Conservation (phyloP, 2,888 invertebrate genomes). For the Drosophila longiperda region DNA sequence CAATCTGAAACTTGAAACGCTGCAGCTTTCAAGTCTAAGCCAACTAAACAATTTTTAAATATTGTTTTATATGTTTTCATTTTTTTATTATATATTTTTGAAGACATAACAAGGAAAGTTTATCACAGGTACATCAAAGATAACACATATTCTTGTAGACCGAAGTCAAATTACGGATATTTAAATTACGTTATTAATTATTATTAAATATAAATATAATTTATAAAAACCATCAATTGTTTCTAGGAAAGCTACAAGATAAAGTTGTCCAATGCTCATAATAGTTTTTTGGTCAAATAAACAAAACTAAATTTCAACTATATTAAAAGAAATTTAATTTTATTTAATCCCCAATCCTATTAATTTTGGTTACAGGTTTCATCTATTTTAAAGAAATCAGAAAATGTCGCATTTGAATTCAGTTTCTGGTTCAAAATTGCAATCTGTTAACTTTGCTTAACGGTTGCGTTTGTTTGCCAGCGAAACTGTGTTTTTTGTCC, state of each 20-base stretch:
- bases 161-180: too few relatives aligned
- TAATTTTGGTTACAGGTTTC: too few relatives aligned
- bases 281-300: neutral
- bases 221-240: too few relatives aligned
- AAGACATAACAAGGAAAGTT: neutral
- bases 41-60: neutral
- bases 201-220: too few relatives aligned
- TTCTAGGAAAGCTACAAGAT: neutral
- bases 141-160: neutral
- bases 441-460: neutral
- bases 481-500: neutral
- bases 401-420: too few relatives aligned
- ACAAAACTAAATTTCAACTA: too few relatives aligned
- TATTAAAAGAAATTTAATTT: neutral
- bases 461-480: neutral
- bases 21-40: neutral
- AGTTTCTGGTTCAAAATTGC: neutral
- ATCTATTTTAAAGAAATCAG: too few relatives aligned
- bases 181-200: too few relatives aligned
- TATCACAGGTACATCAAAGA: neutral
- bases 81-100: neutral
- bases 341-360: neutral
- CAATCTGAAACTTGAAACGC: neutral
- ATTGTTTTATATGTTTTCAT: neutral
- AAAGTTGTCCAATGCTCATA: neutral